Evolutionary conservation across 1,140 invertebrate species (phyloP), one percentile per base, ranked within the genome.

Genomic region (Tetranychus urticae): DNA sequence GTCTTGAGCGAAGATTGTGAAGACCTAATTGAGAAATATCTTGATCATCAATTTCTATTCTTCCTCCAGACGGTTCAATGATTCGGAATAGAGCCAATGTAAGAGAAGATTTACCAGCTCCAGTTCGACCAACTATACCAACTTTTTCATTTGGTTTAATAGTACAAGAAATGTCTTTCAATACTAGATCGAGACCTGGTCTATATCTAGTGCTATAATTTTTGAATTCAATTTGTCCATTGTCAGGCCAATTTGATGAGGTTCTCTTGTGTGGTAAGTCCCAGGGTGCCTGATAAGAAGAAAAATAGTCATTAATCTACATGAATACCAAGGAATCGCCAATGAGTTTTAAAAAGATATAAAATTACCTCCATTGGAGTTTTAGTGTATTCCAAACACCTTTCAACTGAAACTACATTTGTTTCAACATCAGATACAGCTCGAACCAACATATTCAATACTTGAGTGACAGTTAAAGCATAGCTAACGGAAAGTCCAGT

Each of bases 401-500:
- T 70, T 67, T 81, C 80, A 34, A 81, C 77, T 47, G 79, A 72
- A 35, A 82, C 79, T 64, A 82, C 78, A 69, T 81, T 80, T 1
- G 78, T 78, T 68, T 82, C 80, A 57, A 81, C 67, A 62, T 82
- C 80, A 64, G 75, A 74, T 2, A 75, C 76, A 71, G 78, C 77
- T 62, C 78, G 68, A 10, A 82, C 78, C 63, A 80, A 68, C 77
- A 77, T 78, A 67, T 78, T 79, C 46, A 82, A 66, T 12, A 74
- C 75, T 63, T 73, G 70, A 31, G 80, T 69, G 61, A 85, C 83
- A 77, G 85, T 84, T 56, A 92, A 73, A 37, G 88, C 84, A 71
- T 91, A 93, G 67, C 83, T 88, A 66, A 93, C 78, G 1, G 88
- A 90, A 35, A 93, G 74, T 54, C 89, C 89, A 56, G 91, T 87